Base-by-base conservation (phyloP, 2,888 invertebrate genomes). In the Elmis aenea region DNA sequence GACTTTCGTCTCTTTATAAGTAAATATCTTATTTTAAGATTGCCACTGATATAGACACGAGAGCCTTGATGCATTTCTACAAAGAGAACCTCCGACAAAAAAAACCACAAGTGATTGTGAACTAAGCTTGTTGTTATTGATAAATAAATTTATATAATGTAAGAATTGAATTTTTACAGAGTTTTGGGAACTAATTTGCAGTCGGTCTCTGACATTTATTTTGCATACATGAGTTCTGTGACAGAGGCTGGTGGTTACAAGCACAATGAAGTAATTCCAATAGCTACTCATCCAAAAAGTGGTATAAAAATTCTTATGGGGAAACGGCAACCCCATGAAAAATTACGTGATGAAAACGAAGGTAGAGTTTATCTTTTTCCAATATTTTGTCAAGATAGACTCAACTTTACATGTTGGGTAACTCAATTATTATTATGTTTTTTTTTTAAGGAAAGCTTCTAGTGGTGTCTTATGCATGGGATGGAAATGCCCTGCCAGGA, bases 401-500 rank as follows among this genome's bases (percentile, higher is more conserved):
- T n/a, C n/a, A n/a, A n/a, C n/a, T n/a, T n/a, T n/a, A n/a, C n/a
- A n/a, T n/a, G 24, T 8, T 24, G 24, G 2, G 12, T 11, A 24
- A 26, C 11, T 10, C 5, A 26, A 5, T 3, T 26, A 5, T n/a
- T 5, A 26, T 11, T 26, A 3, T 26, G n/a, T 27, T 1, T n/a
- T 30, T n/a, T 2, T 33, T 46, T 52, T 23, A 33, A 57, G 59
- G 49, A 5, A 70, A 71, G 57, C 56, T 72, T 3, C 63, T 82
- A n/a, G 74, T 83, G 0, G 75, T 81, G 14, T 81, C 80, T 0
- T 84, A 83, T 54, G 79, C 84, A 1, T 81, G 83, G 80, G 83
- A 84, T 56, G 77, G 81, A 3, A 84, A 84, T 54, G 76, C 83
- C 0, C 70, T 81, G 37, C 83, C 84, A 1, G 84, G 83, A 24